phyloP scores from a whole-genome alignment of 2,113 vertebrate genomes.

The Bubalus kerabau region DNA sequence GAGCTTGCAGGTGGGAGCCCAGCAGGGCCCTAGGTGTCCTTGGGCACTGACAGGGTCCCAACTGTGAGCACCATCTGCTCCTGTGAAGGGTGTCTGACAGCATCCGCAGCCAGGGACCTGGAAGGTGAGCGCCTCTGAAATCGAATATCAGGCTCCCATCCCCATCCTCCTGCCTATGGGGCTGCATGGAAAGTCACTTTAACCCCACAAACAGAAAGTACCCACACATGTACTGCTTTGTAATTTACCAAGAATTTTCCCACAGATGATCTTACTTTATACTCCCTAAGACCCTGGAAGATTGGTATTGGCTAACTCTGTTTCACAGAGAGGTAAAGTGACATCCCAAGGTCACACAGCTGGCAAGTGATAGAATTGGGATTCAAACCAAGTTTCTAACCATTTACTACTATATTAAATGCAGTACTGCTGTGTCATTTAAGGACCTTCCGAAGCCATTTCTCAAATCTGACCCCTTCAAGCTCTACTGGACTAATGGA shows the following conservation, averaged over 20 bases:
- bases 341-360: conserved; percentile 45
- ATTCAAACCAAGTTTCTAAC: conserved; percentile 35
- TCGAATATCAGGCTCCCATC: conserved; percentile 42
- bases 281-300: neutral
- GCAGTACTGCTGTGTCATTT: conserved; percentile 39
- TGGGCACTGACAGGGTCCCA: conserved; percentile 64
- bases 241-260: neutral
- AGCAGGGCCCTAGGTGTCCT: conserved; percentile 68
- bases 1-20: conserved; percentile 63
- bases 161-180: neutral
- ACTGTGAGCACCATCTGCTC: conserved; percentile 68
- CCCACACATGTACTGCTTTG: neutral
- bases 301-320: neutral
- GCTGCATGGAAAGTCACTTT: conserved; percentile 31
- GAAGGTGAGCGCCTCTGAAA: conserved; percentile 50
- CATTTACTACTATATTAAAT: neutral
- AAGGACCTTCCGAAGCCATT: neutral
- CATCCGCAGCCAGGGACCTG: conserved; percentile 41
- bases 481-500: neutral
- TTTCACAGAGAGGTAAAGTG: conserved; percentile 35
- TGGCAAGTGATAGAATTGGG: neutral
- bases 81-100: conserved; percentile 66
- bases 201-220: conserved; percentile 19
- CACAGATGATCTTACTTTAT: neutral
- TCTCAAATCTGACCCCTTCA: conserved; percentile 8